Evolutionary conservation across 2,797 vertebrate species (phyloP).

Genomic region (Anabas testudineus): DNA sequence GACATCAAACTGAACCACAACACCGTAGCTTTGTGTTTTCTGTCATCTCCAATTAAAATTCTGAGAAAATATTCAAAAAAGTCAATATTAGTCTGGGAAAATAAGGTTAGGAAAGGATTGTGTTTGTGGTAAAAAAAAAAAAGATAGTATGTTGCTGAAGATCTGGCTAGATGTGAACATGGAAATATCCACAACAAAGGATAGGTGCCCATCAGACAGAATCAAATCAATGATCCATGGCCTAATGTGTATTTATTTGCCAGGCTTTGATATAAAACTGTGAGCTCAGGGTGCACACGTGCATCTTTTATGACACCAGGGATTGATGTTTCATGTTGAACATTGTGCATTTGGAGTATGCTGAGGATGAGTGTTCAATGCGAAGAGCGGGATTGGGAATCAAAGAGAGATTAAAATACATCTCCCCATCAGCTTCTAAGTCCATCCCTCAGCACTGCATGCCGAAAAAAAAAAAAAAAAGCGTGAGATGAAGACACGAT

Average conservation of each 20-base stretch:
- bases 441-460: conserved; percentile 22
- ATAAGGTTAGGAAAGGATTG: no score
- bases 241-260: conserved; percentile 17
- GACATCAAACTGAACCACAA: no score
- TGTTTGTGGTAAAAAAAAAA: no score
- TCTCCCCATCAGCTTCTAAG: conserved; percentile 30
- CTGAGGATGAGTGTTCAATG: conserved; percentile 4
- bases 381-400: conserved; percentile 7
- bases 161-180: no score
- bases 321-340: conserved; percentile 43
- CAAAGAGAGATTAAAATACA: conserved; percentile 43
- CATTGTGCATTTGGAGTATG: not conserved
- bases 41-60: no score
- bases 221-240: conserved; percentile 2
- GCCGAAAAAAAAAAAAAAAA: conserved; percentile 15
- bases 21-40: no score
- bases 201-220: conserved; percentile 21
- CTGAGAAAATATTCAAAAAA: no score
- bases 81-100: no score
- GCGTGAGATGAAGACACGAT: conserved; percentile 21
- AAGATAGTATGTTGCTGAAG: no score
- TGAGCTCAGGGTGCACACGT: conserved; percentile 28
- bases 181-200: conserved; percentile 14
- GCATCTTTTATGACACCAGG: conserved; percentile 36
- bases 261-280: conserved; percentile 21